Conservation (phyloP, 2,113 vertebrate genomes). For the Saguinus midas region DNA sequence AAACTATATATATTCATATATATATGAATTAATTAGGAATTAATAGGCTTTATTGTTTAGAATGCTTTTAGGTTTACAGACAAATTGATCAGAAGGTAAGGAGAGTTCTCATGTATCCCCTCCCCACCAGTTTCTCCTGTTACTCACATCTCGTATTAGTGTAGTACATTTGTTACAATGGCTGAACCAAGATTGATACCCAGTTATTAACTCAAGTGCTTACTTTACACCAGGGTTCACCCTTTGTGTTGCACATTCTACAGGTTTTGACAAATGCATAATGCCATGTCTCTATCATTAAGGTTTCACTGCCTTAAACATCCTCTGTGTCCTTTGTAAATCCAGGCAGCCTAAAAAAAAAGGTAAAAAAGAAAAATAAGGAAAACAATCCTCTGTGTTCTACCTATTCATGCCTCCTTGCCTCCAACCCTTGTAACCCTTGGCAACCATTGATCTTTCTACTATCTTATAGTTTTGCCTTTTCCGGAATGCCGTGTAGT, state of each 20-base stretch:
- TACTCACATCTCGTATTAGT: not conserved
- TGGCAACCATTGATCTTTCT: not conserved
- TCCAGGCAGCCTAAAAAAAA: too few species aligned
- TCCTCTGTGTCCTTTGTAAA: not conserved
- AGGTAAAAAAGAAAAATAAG: too few species aligned
- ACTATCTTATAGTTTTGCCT: not conserved
- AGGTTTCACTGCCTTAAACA: not conserved
- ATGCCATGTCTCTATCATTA: too few species aligned
- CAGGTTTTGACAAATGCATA: not conserved
- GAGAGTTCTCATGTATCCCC: not conserved
- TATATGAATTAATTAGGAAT: not conserved
- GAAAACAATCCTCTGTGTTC: not conserved
- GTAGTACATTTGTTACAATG: not conserved
- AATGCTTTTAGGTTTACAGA: not conserved
- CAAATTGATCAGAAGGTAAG: not conserved
- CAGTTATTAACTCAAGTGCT: not conserved
- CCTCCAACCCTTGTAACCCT: not conserved
- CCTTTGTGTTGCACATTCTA: not conserved
- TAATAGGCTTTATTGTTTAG: not conserved
- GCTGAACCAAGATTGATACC: not conserved
- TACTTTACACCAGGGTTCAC: not conserved
- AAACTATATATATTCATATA: not conserved
- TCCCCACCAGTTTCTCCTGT: too few species aligned
- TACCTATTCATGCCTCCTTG: too few species aligned
- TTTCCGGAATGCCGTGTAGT: not conserved